A percentile compares a stretch with the other conserved stretches of the same genome.
phyloP scores from a whole-genome alignment of 2,888 invertebrate species.

The Panzeria rudis region DNA sequence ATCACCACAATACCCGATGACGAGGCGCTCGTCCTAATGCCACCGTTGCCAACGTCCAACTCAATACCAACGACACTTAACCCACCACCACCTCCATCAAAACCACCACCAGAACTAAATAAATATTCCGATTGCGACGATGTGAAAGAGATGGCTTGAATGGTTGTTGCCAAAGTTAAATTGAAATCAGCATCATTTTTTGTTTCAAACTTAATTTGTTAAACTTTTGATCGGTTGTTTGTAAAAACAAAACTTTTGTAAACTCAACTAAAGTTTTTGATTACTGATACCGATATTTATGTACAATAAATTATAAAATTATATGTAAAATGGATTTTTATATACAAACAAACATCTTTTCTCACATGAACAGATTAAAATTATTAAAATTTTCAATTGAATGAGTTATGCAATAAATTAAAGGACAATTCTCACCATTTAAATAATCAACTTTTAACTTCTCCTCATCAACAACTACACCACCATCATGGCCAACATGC shows the following conservation, averaged over 20 bases:
- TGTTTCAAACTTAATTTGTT: constrained; percentile 45
- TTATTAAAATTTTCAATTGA: background rate
- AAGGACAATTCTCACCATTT: constrained; percentile 67
- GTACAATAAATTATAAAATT: background rate
- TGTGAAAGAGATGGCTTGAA: constrained; percentile 29
- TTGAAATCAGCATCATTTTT: constrained; percentile 47
- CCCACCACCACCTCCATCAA: constrained; percentile 6
- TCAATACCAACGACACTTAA: constrained; percentile 15
- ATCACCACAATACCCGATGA: constrained; percentile 57
- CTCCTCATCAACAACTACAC: constrained; percentile 27
- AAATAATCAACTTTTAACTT: constrained; percentile 44
- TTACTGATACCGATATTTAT: background rate
- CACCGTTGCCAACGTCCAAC: constrained; percentile 12
- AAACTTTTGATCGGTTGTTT: constrained; percentile 29
- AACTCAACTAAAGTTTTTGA: background rate
- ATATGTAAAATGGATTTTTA: no score
- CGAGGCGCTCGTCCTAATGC: constrained; percentile 20
- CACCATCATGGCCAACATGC: constrained; percentile 20
- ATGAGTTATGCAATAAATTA: constrained; percentile 1
- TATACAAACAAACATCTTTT: background rate
- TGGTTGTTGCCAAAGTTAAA: constrained; percentile 29
- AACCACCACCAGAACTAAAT: constrained; percentile 8
- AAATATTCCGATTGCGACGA: constrained; percentile 9
- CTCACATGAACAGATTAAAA: background rate
- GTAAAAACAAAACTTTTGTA: no score